These are phyloP conservation scores for Atta texana DNA, from an alignment of 1,140 invertebrate genomes.

Conservation along the genomic window DNA sequence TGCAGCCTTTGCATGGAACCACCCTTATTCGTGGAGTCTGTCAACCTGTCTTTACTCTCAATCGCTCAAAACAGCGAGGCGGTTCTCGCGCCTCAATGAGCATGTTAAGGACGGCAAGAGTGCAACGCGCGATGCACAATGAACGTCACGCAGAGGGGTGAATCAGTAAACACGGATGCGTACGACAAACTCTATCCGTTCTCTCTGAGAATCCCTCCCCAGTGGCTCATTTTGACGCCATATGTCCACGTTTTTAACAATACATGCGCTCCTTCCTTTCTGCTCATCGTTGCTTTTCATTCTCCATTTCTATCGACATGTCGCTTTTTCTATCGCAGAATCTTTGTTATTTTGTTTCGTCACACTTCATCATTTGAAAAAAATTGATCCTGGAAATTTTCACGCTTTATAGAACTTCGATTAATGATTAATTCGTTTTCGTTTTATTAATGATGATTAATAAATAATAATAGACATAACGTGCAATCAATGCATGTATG, in stretches of 20 bases:
- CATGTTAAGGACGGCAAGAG: slow-evolving; percentile 70
- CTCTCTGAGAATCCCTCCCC: slow-evolving; percentile 58
- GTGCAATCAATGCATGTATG: slow-evolving; percentile 4
- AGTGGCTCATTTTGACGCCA: slow-evolving; percentile 77
- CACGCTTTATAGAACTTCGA: neutral
- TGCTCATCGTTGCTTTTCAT: neutral
- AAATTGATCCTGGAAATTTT: slow-evolving; percentile 41
- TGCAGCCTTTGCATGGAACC: slow-evolving; percentile 35
- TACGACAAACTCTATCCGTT: slow-evolving; percentile 41
- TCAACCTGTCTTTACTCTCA: slow-evolving; percentile 74
- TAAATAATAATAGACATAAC: neutral
- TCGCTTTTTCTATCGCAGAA: neutral
- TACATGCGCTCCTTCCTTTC: slow-evolving; percentile 45
- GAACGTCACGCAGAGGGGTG: slow-evolving; percentile 53
- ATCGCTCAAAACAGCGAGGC: slow-evolving; percentile 71
- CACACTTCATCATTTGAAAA: slow-evolving; percentile 7
- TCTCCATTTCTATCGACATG: neutral
- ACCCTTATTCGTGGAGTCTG: slow-evolving; percentile 59
- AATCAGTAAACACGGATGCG: slow-evolving; percentile 63
- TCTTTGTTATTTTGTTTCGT: slow-evolving; percentile 53
- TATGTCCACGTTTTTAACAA: slow-evolving; percentile 76
- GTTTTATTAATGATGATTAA: slow-evolving; percentile 20
- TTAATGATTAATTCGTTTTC: slow-evolving; percentile 37
- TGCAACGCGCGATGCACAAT: slow-evolving; percentile 70
- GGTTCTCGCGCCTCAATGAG: slow-evolving; percentile 64